Percentiles rank a stretch among this genome's conserved stretches.
Evolutionary conservation across 2,888 invertebrate species (phyloP).

Genomic region (Drosophila mulleri): DNA sequence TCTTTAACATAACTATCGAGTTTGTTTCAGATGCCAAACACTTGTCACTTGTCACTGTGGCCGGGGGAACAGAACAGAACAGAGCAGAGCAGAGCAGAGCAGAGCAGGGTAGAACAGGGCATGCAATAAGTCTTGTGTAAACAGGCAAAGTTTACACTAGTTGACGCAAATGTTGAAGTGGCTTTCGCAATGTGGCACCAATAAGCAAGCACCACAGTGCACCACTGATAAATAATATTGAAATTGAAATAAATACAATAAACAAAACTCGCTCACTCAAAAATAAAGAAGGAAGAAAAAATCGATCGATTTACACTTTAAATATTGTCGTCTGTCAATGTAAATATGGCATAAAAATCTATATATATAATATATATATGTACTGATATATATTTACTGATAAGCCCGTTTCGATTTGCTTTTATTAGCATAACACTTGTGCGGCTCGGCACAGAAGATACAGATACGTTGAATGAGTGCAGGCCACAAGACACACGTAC

Average conservation of each 20-base stretch:
- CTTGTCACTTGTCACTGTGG: constrained; percentile 14
- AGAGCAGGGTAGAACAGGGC: not conserved
- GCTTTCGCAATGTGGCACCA: constrained; percentile 56
- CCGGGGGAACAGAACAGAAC: not conserved
- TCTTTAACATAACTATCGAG: constrained; percentile 29
- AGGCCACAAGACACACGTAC: constrained; percentile 24
- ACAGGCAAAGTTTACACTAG: constrained; percentile 38
- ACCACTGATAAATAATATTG: constrained; percentile 69
- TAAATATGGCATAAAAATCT: constrained; percentile 57
- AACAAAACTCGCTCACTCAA: constrained; percentile 45
- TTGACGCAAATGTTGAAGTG: constrained; percentile 44
- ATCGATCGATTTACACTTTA: constrained; percentile 78
- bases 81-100: too few relatives aligned
- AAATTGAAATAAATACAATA: constrained; percentile 77
- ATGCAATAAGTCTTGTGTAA: constrained; percentile 40
- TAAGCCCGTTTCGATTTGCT: constrained; percentile 70
- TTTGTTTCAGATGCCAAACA: constrained; percentile 22
- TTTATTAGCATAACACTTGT: constrained; percentile 83
- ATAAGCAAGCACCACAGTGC: constrained; percentile 17
- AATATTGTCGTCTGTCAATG: constrained; percentile 60
- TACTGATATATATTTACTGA: constrained; percentile 40
- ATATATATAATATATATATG: constrained; percentile 6
- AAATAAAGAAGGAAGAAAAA: constrained; percentile 24
- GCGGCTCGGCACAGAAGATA: constrained; percentile 36
- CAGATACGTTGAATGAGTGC: constrained; percentile 36